phyloP scores from a whole-genome alignment of 2,797 vertebrate genomes.

The Chiloscyllium punctatum region DNA sequence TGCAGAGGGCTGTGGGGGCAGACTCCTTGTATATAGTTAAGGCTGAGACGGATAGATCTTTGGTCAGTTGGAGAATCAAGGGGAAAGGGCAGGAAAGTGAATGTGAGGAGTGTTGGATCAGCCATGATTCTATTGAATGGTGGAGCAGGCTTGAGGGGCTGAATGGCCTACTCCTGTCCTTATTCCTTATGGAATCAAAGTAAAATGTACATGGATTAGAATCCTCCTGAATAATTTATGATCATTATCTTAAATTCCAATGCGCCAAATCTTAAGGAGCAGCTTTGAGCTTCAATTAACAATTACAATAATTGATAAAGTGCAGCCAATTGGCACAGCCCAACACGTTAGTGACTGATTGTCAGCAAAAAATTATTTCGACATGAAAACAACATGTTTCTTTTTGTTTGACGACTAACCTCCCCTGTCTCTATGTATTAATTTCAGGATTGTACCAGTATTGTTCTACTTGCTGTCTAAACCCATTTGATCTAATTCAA shows the following conservation, averaged over 20 bases:
- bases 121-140: no score
- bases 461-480: constrained; percentile 50
- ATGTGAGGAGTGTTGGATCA: no score
- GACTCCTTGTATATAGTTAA: no score
- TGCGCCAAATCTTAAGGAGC: neutral
- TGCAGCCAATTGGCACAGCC: neutral
- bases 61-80: no score
- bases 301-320: neutral
- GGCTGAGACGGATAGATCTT: no score
- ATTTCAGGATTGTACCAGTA: constrained; percentile 47
- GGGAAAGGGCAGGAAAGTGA: no score
- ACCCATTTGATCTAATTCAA: constrained; percentile 52
- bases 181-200: no score
- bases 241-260: neutral
- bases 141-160: no score
- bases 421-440: constrained; percentile 46
- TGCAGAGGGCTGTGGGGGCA: no score
- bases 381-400: neutral
- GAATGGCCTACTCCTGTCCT: no score
- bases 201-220: neutral
- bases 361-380: neutral
- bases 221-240: neutral
- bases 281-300: neutral
- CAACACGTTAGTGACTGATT: neutral
- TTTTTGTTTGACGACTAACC: neutral